A percentile compares a stretch with the other conserved stretches of the same genome.
Conservation (phyloP, 2,888 invertebrate genomes). For the Caenorhabditis sulstoni region DNA sequence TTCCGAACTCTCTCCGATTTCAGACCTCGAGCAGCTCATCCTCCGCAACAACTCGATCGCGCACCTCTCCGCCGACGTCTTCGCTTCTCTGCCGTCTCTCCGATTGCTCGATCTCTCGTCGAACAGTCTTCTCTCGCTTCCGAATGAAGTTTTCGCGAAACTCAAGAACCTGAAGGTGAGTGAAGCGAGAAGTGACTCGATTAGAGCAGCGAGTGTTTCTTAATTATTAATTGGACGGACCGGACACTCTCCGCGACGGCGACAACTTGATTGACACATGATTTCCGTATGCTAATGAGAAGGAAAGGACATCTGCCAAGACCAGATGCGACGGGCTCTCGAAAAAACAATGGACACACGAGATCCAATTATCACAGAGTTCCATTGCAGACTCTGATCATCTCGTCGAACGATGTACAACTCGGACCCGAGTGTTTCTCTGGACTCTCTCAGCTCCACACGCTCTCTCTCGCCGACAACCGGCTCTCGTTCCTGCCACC, state of each 20-base stretch:
- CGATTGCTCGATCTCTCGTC: conserved; percentile 55
- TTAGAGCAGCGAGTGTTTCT: conserved; percentile 19
- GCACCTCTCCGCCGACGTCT: conserved; percentile 64
- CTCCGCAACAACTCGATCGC: conserved; percentile 66
- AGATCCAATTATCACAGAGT: conserved; percentile 9
- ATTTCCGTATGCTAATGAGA: conserved; percentile 53
- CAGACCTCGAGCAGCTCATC: conserved; percentile 65
- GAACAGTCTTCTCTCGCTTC: conserved; percentile 63
- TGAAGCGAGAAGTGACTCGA: conserved; percentile 24
- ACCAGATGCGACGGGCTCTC: conserved; percentile 25
- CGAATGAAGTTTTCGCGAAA: conserved; percentile 61
- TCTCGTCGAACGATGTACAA: conserved; percentile 65
- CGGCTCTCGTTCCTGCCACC: conserved; percentile 67
- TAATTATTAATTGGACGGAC: conserved; percentile 48
- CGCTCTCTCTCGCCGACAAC: conserved; percentile 57
- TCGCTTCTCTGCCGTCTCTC: conserved; percentile 56
- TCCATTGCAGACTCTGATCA: conserved; percentile 60
- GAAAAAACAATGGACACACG: conserved; percentile 31
- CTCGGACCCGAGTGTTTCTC: conserved; percentile 59
- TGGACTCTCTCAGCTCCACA: conserved; percentile 57
- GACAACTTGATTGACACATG: conserved; percentile 51
- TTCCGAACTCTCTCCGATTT: conserved; percentile 14
- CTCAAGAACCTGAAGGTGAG: conserved; percentile 65
- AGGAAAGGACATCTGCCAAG: conserved; percentile 47
- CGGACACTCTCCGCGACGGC: conserved; percentile 6